Conservation (phyloP, 2,888 invertebrate species). For the Ptychoptera albimana region DNA sequence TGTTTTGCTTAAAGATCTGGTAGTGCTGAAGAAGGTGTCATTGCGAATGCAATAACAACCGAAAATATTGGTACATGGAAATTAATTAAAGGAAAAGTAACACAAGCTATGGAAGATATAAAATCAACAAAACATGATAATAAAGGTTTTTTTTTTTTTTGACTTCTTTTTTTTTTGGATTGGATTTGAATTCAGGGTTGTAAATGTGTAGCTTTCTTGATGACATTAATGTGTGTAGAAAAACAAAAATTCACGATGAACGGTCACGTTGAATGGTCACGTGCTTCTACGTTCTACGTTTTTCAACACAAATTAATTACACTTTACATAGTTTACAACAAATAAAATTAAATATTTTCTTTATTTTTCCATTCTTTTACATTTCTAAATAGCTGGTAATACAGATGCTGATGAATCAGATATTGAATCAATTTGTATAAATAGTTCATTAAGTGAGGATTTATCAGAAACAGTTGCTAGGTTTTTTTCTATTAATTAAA, state of each 20-base stretch:
- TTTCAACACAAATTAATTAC: too few relatives aligned
- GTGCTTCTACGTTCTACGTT: too few relatives aligned
- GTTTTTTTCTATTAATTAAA: not conserved
- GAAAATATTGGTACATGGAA: conserved; percentile 22
- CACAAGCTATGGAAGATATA: conserved; percentile 30
- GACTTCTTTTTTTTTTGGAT: too few relatives aligned
- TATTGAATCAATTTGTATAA: conserved; percentile 20
- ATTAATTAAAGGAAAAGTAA: conserved; percentile 28
- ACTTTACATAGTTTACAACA: too few relatives aligned
- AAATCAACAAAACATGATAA: conserved; percentile 23
- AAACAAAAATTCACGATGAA: too few relatives aligned
- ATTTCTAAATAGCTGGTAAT: not conserved
- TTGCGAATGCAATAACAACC: not conserved
- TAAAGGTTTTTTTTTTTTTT: too few relatives aligned
- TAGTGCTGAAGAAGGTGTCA: not conserved
- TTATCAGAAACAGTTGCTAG: conserved; percentile 10
- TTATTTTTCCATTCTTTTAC: not conserved
- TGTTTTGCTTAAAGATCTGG: too few relatives aligned
- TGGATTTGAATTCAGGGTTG: too few relatives aligned
- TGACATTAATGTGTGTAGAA: too few relatives aligned
- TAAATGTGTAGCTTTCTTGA: too few relatives aligned
- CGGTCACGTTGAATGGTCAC: too few relatives aligned
- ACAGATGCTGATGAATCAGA: conserved; percentile 23
- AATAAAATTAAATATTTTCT: not conserved
- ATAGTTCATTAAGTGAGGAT: conserved; percentile 22